Evolutionary conservation across 2,113 vertebrate genomes (phyloP).

Genomic region (Malurus cyaneus): DNA sequence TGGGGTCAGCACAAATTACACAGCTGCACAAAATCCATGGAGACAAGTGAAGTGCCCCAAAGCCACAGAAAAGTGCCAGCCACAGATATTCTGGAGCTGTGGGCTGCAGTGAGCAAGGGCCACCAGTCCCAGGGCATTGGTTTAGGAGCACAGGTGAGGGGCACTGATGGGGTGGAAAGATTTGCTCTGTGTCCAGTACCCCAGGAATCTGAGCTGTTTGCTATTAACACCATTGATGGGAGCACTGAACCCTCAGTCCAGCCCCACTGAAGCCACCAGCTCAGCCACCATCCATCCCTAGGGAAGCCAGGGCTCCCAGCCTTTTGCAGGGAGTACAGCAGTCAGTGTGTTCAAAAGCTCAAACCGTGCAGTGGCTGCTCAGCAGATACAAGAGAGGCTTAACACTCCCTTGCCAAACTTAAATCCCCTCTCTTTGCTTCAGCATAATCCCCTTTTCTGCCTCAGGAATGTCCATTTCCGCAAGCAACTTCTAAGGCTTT

Average conservation of each 20-base stretch:
- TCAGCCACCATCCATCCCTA: not conserved
- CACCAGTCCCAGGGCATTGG: not conserved
- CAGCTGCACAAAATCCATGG: not conserved
- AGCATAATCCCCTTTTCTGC: conserved; percentile 43
- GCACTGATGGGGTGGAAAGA: not conserved
- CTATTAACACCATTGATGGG: not conserved
- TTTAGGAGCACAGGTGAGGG: not conserved
- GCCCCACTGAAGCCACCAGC: not conserved
- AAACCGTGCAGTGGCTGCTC: not conserved
- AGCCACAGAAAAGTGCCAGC: not conserved
- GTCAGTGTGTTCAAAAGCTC: conserved; percentile 7
- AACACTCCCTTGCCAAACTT: conserved; percentile 5
- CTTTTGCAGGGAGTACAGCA: not conserved
- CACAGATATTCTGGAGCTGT: not conserved
- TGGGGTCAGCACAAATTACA: not conserved
- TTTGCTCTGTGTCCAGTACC: not conserved
- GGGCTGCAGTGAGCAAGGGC: not conserved
- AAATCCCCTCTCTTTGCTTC: conserved; percentile 23
- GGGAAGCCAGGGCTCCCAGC: not conserved
- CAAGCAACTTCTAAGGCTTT: conserved; percentile 38
- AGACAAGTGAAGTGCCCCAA: not conserved
- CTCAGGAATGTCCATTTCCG: conserved; percentile 55
- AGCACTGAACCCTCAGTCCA: not conserved
- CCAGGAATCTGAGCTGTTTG: not conserved
- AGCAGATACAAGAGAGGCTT: conserved; percentile 27